phyloP scores from a whole-genome alignment of 2,797 vertebrate species.

The Paedocypris micromegethes region DNA sequence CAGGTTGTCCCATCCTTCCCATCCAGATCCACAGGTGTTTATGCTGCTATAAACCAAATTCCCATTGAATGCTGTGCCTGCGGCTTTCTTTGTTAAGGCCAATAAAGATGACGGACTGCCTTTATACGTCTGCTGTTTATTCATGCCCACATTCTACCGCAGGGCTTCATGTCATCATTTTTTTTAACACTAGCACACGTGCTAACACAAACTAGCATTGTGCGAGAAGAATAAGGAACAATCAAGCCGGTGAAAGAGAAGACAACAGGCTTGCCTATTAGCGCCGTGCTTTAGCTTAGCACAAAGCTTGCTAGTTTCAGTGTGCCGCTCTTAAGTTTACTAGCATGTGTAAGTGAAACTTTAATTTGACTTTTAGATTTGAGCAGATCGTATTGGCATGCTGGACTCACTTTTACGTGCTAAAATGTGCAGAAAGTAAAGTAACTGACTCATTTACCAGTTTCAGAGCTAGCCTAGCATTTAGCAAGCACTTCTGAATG shows the following conservation, averaged over 20 bases:
- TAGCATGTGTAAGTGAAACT: no score
- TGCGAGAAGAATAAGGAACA: background rate
- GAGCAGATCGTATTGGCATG: no score
- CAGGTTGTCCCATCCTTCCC: constrained; percentile 17
- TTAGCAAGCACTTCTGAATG: no score
- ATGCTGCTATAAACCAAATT: constrained; percentile 33
- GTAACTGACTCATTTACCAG: no score
- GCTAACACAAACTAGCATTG: constrained; percentile 1
- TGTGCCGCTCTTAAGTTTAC: no score
- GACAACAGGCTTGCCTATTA: background rate
- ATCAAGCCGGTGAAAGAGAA: background rate
- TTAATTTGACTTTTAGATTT: no score
- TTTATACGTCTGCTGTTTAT: constrained; percentile 14
- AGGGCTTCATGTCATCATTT: background rate
- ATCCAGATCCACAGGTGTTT: constrained; percentile 8
- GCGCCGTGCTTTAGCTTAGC: background rate
- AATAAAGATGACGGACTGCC: constrained; percentile 31
- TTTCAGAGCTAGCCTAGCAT: no score
- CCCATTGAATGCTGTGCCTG: constrained; percentile 25
- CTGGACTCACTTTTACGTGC: no score
- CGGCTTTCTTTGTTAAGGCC: constrained; percentile 31
- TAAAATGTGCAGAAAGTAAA: no score
- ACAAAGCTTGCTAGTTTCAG: background rate
- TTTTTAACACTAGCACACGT: constrained; percentile 1
- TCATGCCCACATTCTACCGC: constrained; percentile 14